Conservation (phyloP, 2,888 invertebrate species). For the Aquatica leii region DNA sequence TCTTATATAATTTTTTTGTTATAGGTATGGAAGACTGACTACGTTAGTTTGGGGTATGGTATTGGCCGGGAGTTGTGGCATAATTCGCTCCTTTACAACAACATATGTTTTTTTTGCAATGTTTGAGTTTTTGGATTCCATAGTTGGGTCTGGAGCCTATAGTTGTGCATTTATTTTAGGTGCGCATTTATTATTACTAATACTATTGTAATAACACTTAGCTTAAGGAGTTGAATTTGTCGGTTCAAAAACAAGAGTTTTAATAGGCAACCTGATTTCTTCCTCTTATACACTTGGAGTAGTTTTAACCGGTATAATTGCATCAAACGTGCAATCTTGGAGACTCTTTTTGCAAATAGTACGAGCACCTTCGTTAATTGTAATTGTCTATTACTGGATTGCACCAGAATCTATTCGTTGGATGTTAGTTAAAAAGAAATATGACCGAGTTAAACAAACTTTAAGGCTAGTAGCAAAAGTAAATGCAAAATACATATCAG, state of each 20-base stretch:
- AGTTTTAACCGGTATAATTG: slow-evolving; percentile 70
- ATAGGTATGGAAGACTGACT: slow-evolving; percentile 68
- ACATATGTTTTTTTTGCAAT: slow-evolving; percentile 74
- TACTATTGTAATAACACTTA: too few relatives aligned
- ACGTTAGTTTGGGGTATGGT: slow-evolving; percentile 67
- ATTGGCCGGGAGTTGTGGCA: slow-evolving; percentile 71
- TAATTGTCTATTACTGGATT: slow-evolving; percentile 73
- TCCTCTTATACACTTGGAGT: slow-evolving; percentile 77
- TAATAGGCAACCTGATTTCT: slow-evolving; percentile 75
- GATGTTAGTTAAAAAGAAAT: slow-evolving; percentile 72
- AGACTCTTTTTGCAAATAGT: slow-evolving; percentile 51
- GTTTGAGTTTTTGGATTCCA: slow-evolving; percentile 77
- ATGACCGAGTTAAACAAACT: slow-evolving; percentile 66
- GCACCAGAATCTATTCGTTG: slow-evolving; percentile 80
- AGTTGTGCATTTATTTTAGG: slow-evolving; percentile 68
- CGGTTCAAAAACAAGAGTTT: slow-evolving; percentile 74
- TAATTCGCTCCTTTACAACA: slow-evolving; percentile 73
- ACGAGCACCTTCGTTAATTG: slow-evolving; percentile 36
- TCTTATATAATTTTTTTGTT: too few relatives aligned
- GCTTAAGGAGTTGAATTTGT: slow-evolving; percentile 77
- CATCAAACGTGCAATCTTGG: slow-evolving; percentile 75
- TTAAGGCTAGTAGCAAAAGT: slow-evolving; percentile 69
- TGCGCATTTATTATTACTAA: too few relatives aligned
- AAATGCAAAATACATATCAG: slow-evolving; percentile 62
- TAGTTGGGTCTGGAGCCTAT: slow-evolving; percentile 74